Conservation (phyloP, 2,113 vertebrate species). For the Hystrix brachyura region DNA sequence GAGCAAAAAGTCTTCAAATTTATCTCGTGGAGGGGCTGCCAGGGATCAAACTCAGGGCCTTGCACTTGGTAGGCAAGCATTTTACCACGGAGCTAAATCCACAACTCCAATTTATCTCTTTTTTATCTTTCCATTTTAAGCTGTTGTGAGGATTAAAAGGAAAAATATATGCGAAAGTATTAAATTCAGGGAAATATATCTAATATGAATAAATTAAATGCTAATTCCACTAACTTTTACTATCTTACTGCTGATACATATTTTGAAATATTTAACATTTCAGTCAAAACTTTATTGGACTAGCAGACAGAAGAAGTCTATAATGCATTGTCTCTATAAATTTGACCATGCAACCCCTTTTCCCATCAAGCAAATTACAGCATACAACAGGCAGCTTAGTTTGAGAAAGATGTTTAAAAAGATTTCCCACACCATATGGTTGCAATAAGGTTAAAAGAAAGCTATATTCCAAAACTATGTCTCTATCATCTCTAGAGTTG, state of each 20-base stretch:
- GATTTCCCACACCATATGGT: not conserved
- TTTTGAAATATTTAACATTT: conserved; percentile 45
- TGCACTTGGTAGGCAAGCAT: too few relatives aligned
- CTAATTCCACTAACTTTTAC: not conserved
- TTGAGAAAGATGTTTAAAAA: not conserved
- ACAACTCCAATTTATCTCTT: not conserved
- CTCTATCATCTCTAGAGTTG: not conserved
- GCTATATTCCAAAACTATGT: not conserved
- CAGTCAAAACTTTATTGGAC: not conserved
- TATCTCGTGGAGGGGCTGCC: not conserved
- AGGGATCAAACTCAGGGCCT: too few relatives aligned
- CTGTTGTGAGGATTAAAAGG: not conserved
- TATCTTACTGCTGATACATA: not conserved
- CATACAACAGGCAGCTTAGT: not conserved
- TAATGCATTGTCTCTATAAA: conserved; percentile 1
- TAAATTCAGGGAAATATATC: not conserved
- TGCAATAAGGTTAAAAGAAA: not conserved
- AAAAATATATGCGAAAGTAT: not conserved
- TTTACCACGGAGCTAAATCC: too few relatives aligned
- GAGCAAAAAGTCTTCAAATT: not conserved
- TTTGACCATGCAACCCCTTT: not conserved
- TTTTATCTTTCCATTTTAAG: not conserved
- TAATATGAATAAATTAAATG: not conserved
- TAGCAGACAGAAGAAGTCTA: not conserved
- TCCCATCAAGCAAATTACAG: not conserved